Evolutionary conservation across 2,797 vertebrate genomes (phyloP), one percentile per base, ranked within the genome.

Genomic region (Allobates femoralis): DNA sequence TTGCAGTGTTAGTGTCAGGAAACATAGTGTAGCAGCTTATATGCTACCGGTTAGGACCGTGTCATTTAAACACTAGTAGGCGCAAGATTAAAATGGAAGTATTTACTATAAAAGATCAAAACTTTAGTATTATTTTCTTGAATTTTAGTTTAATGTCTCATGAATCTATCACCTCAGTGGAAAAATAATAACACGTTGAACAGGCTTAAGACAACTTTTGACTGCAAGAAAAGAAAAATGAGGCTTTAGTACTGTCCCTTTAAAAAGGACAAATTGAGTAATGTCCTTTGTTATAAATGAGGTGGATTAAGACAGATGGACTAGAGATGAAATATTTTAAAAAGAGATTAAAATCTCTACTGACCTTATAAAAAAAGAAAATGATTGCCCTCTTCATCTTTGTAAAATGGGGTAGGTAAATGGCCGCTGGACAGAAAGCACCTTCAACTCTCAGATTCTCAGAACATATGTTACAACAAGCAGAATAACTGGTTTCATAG

Each of bases 351-450:
- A 88, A 88, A 85, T 88, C 78, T 85, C 71, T 34, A 76, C 28
- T 88, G 83, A 88, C 86, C 83, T 85, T 81, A 81, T 62, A 37
- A 81, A 77, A 78, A 83, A 71, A 73, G 79, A 50, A 88, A 87
- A 64, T 64, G 76, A 87, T 74, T 84, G 76, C 84, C 86, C 80
- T 77, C 60, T 88, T 21, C 74, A 69, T 64, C 78, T 88, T 81
- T 88, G 83, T 85, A 85, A 56, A 81, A 32, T 34, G 56, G 69
- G 60, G 81, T 81, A 83, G 69, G 69, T 83, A 85, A 81, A 81
- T 81, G 56, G 86, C 78, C 78, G 34, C 37, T 85, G 78, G 83
- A 84, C 84, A 88, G 64, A 85, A 88, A 69, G 71, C 83, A 88
- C 83, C 86, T 85, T 85, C 83, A 88, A 26, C 69, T 81, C 77